phyloP scores from a whole-genome alignment of 2,113 vertebrate genomes.

The Candoia aspera region DNA sequence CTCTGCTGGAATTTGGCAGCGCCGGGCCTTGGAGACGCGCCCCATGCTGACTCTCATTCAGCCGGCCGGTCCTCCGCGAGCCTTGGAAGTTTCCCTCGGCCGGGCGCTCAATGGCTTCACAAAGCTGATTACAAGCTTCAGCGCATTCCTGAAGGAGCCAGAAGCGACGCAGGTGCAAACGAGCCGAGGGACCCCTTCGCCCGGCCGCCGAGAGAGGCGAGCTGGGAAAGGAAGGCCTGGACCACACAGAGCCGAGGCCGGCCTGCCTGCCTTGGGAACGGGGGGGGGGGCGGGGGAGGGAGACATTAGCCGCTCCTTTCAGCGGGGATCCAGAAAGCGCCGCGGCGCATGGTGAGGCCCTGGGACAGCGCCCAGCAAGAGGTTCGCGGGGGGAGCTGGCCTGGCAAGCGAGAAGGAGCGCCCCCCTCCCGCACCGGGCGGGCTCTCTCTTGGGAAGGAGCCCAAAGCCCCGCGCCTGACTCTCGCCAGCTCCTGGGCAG shows the following conservation, averaged over 20 bases:
- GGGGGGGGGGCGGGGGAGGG: conserved; percentile 38
- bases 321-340: conserved; percentile 63
- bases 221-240: conserved; percentile 83
- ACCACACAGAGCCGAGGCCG: conserved; percentile 92
- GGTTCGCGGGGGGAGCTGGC: background rate
- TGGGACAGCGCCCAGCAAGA: conserved; percentile 41
- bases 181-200: conserved; percentile 82
- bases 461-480: background rate
- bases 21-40: conserved; percentile 88
- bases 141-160: conserved; percentile 98
- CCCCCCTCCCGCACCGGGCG: background rate
- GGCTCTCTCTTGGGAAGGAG: background rate
- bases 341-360: conserved; percentile 39
- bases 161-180: conserved; percentile 96
- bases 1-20: conserved; percentile 99
- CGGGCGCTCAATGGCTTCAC: conserved; percentile 96
- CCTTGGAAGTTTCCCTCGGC: conserved; percentile 98
- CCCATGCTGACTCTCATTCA: conserved; percentile 98
- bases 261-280: conserved; percentile 81
- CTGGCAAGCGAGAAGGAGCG: background rate
- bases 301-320: conserved; percentile 80
- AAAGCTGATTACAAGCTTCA: conserved; percentile 99
- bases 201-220: conserved; percentile 73
- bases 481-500: background rate
- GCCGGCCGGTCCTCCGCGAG: conserved; percentile 88